Evolutionary conservation across 1,140 invertebrate species (phyloP).

Genomic region (Camponotus floridanus): DNA sequence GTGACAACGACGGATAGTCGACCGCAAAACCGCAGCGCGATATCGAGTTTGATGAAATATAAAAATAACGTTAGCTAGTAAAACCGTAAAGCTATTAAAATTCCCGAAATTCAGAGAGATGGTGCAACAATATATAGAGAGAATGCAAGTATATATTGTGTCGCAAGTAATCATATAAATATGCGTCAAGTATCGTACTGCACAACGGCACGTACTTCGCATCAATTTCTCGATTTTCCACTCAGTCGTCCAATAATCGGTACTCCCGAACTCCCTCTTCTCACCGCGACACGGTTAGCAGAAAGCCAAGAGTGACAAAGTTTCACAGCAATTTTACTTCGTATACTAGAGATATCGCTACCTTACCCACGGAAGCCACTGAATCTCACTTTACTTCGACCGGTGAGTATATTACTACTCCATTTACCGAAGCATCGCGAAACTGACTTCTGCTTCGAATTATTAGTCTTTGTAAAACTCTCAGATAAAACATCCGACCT

Average conservation of each 20-base stretch:
- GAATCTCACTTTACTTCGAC: constrained; percentile 54
- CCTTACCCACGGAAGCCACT: constrained; percentile 42
- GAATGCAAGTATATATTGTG: constrained; percentile 1
- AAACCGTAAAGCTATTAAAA: constrained; percentile 55
- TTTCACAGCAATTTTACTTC: constrained; percentile 60
- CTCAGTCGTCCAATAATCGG: constrained; percentile 60
- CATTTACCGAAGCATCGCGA: constrained; percentile 35
- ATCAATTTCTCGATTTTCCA: constrained; percentile 69
- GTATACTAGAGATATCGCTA: constrained; percentile 36
- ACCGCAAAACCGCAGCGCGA: constrained; percentile 42
- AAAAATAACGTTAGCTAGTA: constrained; percentile 52
- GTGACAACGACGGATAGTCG: constrained; percentile 26
- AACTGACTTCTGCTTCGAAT: constrained; percentile 49
- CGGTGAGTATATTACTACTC: constrained; percentile 51
- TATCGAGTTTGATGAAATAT: constrained; percentile 49
- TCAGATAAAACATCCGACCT: constrained; percentile 44
- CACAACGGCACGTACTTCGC: constrained; percentile 38
- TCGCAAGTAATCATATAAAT: constrained; percentile 40
- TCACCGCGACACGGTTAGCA: constrained; percentile 47
- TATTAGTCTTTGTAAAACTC: constrained; percentile 58
- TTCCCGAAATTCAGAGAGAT: constrained; percentile 35
- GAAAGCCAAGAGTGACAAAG: constrained; percentile 60
- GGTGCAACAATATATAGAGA: neutral
- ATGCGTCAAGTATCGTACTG: constrained; percentile 4
- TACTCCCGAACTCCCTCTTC: constrained; percentile 8